These are phyloP conservation scores for Chloropsis cyanopogon DNA, from an alignment of 2,113 vertebrate species.

Conservation along the genomic window DNA sequence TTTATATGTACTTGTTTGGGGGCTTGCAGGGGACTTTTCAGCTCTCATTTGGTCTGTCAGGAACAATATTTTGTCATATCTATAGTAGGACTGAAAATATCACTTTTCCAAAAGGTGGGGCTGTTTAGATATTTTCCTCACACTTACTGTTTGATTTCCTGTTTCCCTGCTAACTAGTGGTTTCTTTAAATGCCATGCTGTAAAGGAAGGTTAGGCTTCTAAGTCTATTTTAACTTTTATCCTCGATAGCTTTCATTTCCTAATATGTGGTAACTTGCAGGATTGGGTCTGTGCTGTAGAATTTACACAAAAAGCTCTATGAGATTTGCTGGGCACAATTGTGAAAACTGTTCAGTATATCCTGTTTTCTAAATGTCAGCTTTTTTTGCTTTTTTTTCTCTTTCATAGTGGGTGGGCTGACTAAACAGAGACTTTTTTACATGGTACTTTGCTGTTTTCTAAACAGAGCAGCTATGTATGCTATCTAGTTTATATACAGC, in stretches of 20 bases:
- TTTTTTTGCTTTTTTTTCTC: constrained; percentile 25
- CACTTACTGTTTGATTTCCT: not conserved
- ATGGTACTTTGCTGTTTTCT: constrained; percentile 76
- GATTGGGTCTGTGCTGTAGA: not conserved
- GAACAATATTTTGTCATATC: not conserved
- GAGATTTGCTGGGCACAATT: constrained; percentile 68
- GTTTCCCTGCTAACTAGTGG: not conserved
- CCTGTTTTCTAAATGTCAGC: constrained; percentile 66
- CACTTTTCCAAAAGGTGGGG: not conserved
- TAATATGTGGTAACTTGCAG: not conserved
- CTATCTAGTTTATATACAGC: constrained; percentile 76
- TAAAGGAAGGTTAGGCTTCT: not conserved
- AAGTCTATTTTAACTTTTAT: not conserved
- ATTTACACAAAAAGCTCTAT: constrained; percentile 55
- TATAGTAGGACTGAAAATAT: not conserved
- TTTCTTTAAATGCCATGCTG: not conserved
- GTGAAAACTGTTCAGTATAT: constrained; percentile 69
- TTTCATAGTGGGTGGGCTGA: constrained; percentile 76
- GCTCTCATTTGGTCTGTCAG: not conserved
- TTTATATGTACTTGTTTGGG: not conserved
- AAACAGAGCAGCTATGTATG: constrained; percentile 75
- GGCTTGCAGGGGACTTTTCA: not conserved
- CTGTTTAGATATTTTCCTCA: not conserved
- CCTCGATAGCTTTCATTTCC: not conserved
- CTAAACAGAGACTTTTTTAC: constrained; percentile 75